Evolutionary conservation across 2,113 vertebrate species (phyloP).

Genomic region (Corythaeola cristata): DNA sequence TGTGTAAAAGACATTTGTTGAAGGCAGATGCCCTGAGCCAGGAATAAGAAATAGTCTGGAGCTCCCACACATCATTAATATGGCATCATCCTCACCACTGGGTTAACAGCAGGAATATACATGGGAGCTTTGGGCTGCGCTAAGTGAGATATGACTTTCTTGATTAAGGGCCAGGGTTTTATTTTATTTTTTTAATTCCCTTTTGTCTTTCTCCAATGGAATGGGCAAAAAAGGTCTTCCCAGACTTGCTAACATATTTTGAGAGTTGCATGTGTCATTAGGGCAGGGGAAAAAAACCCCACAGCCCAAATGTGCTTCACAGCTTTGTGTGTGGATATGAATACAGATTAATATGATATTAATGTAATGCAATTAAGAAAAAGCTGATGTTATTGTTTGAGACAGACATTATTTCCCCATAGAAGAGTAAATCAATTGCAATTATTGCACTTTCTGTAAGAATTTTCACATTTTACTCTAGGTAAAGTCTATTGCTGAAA

Average conservation of each 20-base stretch:
- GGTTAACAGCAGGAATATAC: background rate
- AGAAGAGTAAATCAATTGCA: conserved; percentile 68
- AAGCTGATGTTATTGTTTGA: conserved; percentile 63
- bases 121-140: background rate
- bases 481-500: conserved; percentile 45
- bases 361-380: conserved; percentile 54
- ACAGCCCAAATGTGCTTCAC: background rate
- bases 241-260: background rate
- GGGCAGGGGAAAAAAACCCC: background rate
- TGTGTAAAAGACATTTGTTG: conserved; percentile 24
- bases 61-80: background rate
- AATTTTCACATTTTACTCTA: conserved; percentile 48
- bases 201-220: background rate
- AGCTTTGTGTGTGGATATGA: background rate
- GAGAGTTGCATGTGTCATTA: background rate
- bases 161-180: background rate
- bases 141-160: background rate
- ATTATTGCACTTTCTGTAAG: conserved; percentile 55
- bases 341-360: conserved; percentile 51
- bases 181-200: background rate
- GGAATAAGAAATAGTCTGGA: background rate
- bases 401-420: conserved; percentile 60
- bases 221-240: background rate
- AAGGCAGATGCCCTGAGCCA: conserved; percentile 14
- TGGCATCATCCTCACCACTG: background rate